Evolutionary conservation across 2,797 vertebrate genomes (phyloP), one percentile per base, ranked within the genome.

Genomic region (Protonibea diacanthus): DNA sequence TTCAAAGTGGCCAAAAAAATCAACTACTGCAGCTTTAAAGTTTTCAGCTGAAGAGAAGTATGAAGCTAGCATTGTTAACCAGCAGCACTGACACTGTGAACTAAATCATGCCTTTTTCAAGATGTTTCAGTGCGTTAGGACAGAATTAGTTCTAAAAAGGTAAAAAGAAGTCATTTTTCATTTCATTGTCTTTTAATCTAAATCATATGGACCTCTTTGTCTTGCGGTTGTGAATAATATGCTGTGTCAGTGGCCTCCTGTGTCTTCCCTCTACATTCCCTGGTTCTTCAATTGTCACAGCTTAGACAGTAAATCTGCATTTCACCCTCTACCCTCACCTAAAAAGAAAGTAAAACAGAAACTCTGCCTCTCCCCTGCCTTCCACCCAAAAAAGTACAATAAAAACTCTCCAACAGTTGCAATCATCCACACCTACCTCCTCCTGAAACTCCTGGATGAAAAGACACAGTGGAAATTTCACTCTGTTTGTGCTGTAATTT

Each of bases 391-490:
- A 82, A 87, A 85, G 71, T 71, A 48, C 12, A 65, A 78, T 77
- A 75, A 76, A 77, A 90, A 87, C 81, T 83, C 82, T 84, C 59
- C 65, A 76, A 68, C 84, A 76, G 78, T 76, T 51, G 75, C 82
- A 88, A 91, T 93, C 88, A 81, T 91, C 77, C 87, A 89, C 88
- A 86, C 85, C 86, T 83, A 33, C 66, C 83, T 87, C 76, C 64
- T 70, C 71, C 71, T 69, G 51, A 78, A 85, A 88, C 86, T 89
- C 79, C 81, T 71, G 86, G 79, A 90, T 91, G 83, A 88, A 90
- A 91, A 89, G 83, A 81, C 71, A 82, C 33, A 47, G 86, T 91
- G 89, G 84, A 91, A 90, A 94, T 94, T 91, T 94, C 89, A 85
- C 88, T 89, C 75, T 80, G 86, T 86, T 91, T 87, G 84, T 87